Conservation (phyloP, 2,888 invertebrate genomes). For the Panopea generosa region DNA sequence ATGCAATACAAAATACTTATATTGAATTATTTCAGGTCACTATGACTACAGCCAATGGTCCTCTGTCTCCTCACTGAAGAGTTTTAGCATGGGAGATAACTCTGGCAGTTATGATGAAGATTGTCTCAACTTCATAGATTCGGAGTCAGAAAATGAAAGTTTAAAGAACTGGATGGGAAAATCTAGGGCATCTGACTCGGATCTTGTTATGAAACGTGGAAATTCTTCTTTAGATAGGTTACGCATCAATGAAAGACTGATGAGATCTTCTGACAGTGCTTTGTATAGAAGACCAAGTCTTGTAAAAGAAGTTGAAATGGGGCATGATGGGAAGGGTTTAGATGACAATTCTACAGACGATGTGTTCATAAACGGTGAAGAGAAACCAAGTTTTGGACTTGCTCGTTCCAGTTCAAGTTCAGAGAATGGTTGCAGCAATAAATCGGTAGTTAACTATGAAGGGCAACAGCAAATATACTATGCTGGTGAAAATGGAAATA, state of each 20-base stretch:
- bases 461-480: constrained; percentile 36
- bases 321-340: not conserved
- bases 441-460: not conserved
- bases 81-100: constrained; percentile 54
- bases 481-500: constrained; percentile 51
- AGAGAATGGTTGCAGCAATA: not conserved
- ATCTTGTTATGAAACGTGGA: constrained; percentile 18
- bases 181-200: constrained; percentile 30
- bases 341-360: not conserved
- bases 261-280: constrained; percentile 22
- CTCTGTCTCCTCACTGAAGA: constrained; percentile 54
- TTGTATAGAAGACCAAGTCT: constrained; percentile 23
- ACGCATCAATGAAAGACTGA: constrained; percentile 8
- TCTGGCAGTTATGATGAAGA: constrained; percentile 53
- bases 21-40: constrained; percentile 42
- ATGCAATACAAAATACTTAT: too few relatives aligned
- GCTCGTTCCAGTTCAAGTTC: too few relatives aligned
- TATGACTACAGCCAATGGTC: constrained; percentile 41
- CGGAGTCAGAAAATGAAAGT: constrained; percentile 62
- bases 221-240: not conserved
- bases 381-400: not conserved
- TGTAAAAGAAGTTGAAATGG: not conserved
- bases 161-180: constrained; percentile 7
- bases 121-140: constrained; percentile 57
- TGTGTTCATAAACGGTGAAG: not conserved